Evolutionary conservation across 2,797 vertebrate species (phyloP), one percentile per base, ranked within the genome.

Genomic region (Tadarida brasiliensis): DNA sequence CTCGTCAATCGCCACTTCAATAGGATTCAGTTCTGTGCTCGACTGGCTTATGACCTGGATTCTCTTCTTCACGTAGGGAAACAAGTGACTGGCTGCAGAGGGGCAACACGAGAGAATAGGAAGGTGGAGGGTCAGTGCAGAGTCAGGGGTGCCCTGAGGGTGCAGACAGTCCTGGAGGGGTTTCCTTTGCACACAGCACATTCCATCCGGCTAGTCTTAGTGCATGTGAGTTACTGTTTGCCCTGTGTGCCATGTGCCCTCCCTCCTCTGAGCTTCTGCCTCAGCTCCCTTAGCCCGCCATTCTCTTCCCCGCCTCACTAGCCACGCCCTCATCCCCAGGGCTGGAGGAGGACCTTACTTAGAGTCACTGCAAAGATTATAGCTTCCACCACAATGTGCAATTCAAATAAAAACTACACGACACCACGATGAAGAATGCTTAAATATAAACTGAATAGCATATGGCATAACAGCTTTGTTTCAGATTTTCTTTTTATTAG

Each of bases 1-100:
- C 98, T 99, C 99, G 59, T 99, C 99, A 20, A 99, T 99, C 0
- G 99, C 99, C 47, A 99, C 99, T 97, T 99, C 99, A 0, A 99
- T 99, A 0, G 99, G 99, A 97, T 99, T 99, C 98, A 99, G 99
- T 96, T 99, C 99, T 1, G 99, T 99, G 98, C 99, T 99, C 49
- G 99, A 99, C 87, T 99, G 99, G 97, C 99, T 99, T 88, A 99
- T 97, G 95, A 99, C 99, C 97, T 99, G 99, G 89, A 99, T 99
- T 15, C 99, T 98, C 97, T 99, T 99, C 98, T 99, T 99, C 95
- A 99, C 98, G 0, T 99, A 99, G 1, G 99, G 99, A 93, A 99
- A 99, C 96, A 99, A 98, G 97, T 99, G 99, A 88, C 99, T 99
- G 4, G 99, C 99, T 99, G 68, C 94, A 95, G 90, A 0, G 86